phyloP scores from a whole-genome alignment of 2,888 invertebrate genomes.

The Aphrophora alni region DNA sequence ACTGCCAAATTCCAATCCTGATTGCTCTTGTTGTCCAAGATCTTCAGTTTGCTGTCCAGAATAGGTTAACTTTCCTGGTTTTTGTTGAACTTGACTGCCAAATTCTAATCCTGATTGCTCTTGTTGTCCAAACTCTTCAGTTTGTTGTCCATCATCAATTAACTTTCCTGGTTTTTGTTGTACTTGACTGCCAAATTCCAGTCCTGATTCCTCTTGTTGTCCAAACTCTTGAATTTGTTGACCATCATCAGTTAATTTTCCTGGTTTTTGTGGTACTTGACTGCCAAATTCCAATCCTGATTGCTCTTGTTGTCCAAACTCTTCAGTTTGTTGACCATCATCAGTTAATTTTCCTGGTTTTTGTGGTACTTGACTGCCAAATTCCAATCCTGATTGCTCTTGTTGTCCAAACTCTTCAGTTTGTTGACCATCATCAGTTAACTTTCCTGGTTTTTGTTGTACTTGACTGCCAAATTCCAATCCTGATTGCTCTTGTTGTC shows the following conservation, averaged over 20 bases:
- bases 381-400: background rate
- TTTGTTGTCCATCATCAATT: constrained; percentile 6
- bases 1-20: constrained; percentile 39
- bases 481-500: constrained; percentile 33
- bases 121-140: constrained; percentile 36
- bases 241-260: background rate
- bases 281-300: constrained; percentile 21
- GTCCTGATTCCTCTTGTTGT: constrained; percentile 29
- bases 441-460: background rate
- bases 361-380: constrained; percentile 38
- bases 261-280: background rate
- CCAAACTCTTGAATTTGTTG: constrained; percentile 30
- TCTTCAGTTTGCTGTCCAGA: constrained; percentile 36
- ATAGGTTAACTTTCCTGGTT: constrained; percentile 2
- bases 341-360: constrained; percentile 32
- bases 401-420: constrained; percentile 48
- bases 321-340: constrained; percentile 15
- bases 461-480: background rate
- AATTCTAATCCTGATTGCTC: constrained; percentile 34
- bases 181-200: constrained; percentile 21
- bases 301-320: constrained; percentile 43
- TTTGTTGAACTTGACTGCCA: background rate
- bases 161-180: constrained; percentile 21
- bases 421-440: background rate
- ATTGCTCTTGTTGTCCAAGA: constrained; percentile 48